These are phyloP conservation scores for Zootermopsis nevadensis DNA, from an alignment of 2,888 invertebrate species.

Conservation along the genomic window DNA sequence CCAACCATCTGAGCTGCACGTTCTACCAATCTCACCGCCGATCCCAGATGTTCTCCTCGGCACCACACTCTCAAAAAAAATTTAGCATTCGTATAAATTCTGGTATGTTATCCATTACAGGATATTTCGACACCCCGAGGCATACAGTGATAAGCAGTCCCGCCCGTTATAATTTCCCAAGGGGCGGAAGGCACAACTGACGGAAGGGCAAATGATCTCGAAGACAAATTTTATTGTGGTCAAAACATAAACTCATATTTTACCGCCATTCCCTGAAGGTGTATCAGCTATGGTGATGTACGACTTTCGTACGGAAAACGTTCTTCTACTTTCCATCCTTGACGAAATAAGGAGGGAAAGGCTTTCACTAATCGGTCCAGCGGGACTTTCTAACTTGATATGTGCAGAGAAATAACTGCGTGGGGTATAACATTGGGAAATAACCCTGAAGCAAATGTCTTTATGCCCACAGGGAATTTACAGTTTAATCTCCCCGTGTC, in stretches of 20 bases:
- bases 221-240: not conserved
- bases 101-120: too few species aligned
- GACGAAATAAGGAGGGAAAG: not conserved
- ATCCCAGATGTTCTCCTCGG: too few species aligned
- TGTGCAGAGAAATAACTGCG: not conserved
- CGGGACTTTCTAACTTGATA: not conserved
- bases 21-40: too few species aligned
- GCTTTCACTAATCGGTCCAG: not conserved
- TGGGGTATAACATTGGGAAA: not conserved
- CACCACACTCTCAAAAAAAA: too few species aligned
- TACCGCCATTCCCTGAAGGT: not conserved
- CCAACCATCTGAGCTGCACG: too few species aligned
- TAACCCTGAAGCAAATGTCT: slow-evolving; percentile 27
- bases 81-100: too few species aligned
- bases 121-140: not conserved
- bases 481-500: slow-evolving; percentile 29
- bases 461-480: slow-evolving; percentile 29
- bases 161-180: not conserved
- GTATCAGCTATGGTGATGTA: not conserved
- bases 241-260: not conserved
- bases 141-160: not conserved
- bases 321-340: not conserved
- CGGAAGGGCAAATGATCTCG: not conserved
- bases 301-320: not conserved
- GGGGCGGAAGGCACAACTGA: not conserved